Base-by-base conservation (phyloP, 2,113 vertebrate species). In the Mystacornis crossleyi region DNA sequence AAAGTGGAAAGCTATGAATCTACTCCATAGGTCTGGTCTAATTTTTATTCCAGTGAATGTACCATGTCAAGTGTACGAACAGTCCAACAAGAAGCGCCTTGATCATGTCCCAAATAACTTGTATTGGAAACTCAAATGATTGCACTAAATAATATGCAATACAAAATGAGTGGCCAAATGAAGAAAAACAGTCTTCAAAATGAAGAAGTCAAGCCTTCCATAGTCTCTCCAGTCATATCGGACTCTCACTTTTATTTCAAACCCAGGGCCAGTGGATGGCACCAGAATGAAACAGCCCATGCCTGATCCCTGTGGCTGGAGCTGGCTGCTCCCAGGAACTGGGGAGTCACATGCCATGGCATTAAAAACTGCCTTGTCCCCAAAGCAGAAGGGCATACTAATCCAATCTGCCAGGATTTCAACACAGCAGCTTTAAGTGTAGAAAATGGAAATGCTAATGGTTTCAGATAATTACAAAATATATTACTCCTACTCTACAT, bases 261-360 rank as follows among this genome's bases (percentile, higher is more conserved):
- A 66, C 7, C 13, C 31, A 81, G 74, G 42, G 31, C n/a, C 51
- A 51, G 18, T 34, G n/a, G 43, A 80, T 69, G 60, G 42, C 28
- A 78, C 11, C 18, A 81, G 50, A 91, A 48, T 4, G 42, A 80
- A 60, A 28, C 8, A 90, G 25, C 18, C 43, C 8, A 1, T 43
- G 48, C 24, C 31, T 61, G 26, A 78, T 70, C 28, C 7, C 47
- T 2, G 16, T 10, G 2, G 9, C n/a, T 40, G 18, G 66, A 57
- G 26, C 13, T 51, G 43, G 31, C 5, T 29, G 4, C 13, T 45
- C 31, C 33, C n/a, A 58, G 79, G 42, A 87, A 47, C 15, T 66
- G 33, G 14, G 19, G 0, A 34, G 50, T 43, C 24, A 38, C 8
- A 53, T 0, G 0, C 21, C n/a, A 18, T 3, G 8, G 16, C 34